Percentiles rank a stretch among this genome's conserved stretches.
phyloP scores from a whole-genome alignment of 2,797 vertebrate genomes.

The Halcyon leucocephala region DNA sequence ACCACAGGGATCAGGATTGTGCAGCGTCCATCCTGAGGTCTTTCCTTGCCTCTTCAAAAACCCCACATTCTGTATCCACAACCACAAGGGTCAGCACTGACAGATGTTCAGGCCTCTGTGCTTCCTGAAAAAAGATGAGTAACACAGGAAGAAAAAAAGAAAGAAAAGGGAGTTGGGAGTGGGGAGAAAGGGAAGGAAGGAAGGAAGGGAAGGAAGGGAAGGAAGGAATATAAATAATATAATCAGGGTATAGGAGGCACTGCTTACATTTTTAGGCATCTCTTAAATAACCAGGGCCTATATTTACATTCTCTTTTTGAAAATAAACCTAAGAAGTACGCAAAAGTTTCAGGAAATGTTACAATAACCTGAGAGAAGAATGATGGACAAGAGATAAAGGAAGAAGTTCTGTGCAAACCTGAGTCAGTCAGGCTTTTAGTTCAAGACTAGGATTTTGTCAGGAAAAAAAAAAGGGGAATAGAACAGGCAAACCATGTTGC shows the following conservation, averaged over 20 bases:
- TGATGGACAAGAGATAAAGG: neutral
- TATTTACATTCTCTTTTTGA: neutral
- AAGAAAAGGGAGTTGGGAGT: too few species aligned
- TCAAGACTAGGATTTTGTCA: neutral
- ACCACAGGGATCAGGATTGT: neutral
- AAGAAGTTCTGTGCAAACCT: neutral
- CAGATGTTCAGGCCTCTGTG: neutral
- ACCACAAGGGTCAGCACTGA: neutral
- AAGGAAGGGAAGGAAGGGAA: too few species aligned
- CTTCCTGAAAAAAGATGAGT: neutral
- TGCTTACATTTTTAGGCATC: neutral
- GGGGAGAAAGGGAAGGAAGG: too few species aligned
- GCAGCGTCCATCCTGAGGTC: neutral
- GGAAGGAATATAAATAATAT: neutral
- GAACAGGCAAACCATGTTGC: neutral
- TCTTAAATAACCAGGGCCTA: neutral
- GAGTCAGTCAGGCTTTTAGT: neutral
- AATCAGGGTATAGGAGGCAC: neutral
- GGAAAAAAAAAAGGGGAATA: neutral
- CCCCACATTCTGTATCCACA: neutral
- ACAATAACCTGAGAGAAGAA: neutral
- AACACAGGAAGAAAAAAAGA: neutral
- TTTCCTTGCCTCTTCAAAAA: neutral
- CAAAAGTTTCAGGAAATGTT: neutral
- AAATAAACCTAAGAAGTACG: neutral